These are phyloP conservation scores for Ellobius talpinus DNA, from an alignment of 2,113 vertebrate species.

Conservation along the genomic window DNA sequence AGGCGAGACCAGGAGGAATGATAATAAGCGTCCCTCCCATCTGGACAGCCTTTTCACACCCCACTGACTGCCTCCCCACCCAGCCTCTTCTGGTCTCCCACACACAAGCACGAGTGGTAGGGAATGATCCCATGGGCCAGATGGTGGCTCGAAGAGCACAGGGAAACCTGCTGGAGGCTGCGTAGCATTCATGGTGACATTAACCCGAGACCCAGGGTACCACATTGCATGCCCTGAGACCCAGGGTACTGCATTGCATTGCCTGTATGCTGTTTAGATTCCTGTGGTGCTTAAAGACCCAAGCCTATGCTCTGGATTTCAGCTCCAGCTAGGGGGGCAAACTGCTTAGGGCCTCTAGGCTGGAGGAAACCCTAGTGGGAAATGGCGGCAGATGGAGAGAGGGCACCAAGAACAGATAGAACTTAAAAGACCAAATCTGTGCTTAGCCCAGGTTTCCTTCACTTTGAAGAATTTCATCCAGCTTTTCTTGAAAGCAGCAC, in stretches of 20 bases:
- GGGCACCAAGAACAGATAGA: not conserved
- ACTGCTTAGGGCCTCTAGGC: not conserved
- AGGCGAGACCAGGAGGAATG: conserved; percentile 48
- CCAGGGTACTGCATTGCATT: too few species aligned
- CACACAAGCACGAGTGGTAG: conserved; percentile 13
- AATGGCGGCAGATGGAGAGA: not conserved
- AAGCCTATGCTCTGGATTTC: not conserved
- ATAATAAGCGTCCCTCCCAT: conserved; percentile 63
- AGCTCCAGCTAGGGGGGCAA: not conserved
- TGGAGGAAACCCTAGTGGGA: not conserved
- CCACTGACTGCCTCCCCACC: conserved; percentile 47
- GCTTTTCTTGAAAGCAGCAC: not conserved
- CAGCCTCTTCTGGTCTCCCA: conserved; percentile 21
- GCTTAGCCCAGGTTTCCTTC: not conserved
- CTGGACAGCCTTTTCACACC: conserved; percentile 60
- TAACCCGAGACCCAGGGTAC: not conserved
- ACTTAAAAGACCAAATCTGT: not conserved
- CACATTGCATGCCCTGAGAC: not conserved
- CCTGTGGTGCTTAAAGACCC: not conserved
- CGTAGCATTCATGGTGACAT: not conserved
- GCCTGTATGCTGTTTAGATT: not conserved
- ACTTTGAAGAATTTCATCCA: conserved; percentile 23
- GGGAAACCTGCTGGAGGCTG: not conserved
- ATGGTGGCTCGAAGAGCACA: conserved; percentile 26
- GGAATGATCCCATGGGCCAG: not conserved